These are phyloP conservation scores for Sipha flava DNA, from an alignment of 1,140 invertebrate genomes.

Conservation along the genomic window DNA sequence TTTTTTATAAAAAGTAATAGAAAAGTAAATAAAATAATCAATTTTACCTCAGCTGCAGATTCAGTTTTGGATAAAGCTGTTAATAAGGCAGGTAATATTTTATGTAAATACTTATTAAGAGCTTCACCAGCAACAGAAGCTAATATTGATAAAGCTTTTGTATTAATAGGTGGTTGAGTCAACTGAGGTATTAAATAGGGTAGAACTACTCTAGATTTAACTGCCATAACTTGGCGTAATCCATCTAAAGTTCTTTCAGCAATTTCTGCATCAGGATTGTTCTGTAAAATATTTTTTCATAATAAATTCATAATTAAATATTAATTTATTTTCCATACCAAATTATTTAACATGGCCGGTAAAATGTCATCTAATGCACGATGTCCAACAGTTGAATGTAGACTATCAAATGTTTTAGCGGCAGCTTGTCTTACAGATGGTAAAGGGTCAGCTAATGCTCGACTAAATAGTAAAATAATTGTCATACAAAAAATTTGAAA, in stretches of 20 bases:
- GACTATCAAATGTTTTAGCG: constrained; percentile 90
- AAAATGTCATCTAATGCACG: constrained; percentile 96
- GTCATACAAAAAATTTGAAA: not conserved
- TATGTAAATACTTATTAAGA: constrained; percentile 80
- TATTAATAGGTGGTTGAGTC: constrained; percentile 78
- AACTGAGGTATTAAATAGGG: constrained; percentile 93
- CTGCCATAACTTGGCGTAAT: constrained; percentile 90
- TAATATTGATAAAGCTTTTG: constrained; percentile 82
- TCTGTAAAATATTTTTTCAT: constrained; percentile 45
- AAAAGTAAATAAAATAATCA: constrained; percentile 6
- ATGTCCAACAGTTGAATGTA: constrained; percentile 88
- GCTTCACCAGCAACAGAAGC: constrained; percentile 88
- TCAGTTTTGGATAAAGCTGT: constrained; percentile 62
- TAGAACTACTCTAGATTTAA: constrained; percentile 88
- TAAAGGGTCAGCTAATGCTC: constrained; percentile 85
- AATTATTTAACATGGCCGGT: constrained; percentile 74
- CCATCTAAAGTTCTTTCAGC: constrained; percentile 87
- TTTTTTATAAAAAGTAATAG: constrained; percentile 2
- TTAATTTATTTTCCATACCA: constrained; percentile 46
- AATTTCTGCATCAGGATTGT: constrained; percentile 60
- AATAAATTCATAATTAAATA: constrained; percentile 49
- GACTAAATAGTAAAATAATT: constrained; percentile 46
- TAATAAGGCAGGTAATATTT: constrained; percentile 84
- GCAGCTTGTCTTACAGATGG: constrained; percentile 89
- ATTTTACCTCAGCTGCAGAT: constrained; percentile 3